phyloP scores from a whole-genome alignment of 2,888 invertebrate species.

The Agrilus mali region DNA sequence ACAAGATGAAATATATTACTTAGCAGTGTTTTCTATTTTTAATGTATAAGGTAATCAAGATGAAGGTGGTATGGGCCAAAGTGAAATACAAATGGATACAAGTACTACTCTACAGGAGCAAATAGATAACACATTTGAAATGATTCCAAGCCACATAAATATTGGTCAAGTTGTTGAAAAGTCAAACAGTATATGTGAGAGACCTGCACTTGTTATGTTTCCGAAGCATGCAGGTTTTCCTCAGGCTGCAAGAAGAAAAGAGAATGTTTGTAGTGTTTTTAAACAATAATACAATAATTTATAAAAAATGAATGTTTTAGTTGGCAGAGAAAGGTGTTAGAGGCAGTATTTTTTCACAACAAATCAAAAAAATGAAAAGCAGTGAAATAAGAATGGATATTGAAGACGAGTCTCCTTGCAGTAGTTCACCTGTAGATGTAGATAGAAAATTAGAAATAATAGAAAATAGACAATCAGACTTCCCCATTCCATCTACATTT shows the following conservation, averaged over 20 bases:
- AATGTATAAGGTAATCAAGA: neutral
- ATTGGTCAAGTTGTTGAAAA: constrained; percentile 49
- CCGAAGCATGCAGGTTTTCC: constrained; percentile 38
- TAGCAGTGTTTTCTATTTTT: neutral
- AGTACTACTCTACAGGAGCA: constrained; percentile 19
- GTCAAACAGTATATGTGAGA: constrained; percentile 17
- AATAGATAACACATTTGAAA: constrained; percentile 32
- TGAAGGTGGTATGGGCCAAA: constrained; percentile 7
- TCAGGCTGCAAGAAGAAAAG: constrained; percentile 34
- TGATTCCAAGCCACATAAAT: constrained; percentile 31
- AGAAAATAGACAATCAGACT: constrained; percentile 14
- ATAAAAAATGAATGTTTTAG: constrained; percentile 11
- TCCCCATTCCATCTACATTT: constrained; percentile 23
- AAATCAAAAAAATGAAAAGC: constrained; percentile 31
- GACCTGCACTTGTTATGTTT: constrained; percentile 2
- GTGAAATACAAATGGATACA: constrained; percentile 1
- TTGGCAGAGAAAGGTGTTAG: constrained; percentile 23
- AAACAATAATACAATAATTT: neutral
- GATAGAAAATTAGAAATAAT: too few species aligned
- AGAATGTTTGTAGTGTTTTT: constrained; percentile 14
- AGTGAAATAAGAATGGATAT: constrained; percentile 1
- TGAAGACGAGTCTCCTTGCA: constrained; percentile 13
- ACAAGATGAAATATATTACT: neutral
- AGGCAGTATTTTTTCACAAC: constrained; percentile 40
- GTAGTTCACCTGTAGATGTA: constrained; percentile 4